Evolutionary conservation across 2,888 invertebrate genomes (phyloP), one percentile per base, ranked within the genome.

Genomic region (Ephialtes manifestator): DNA sequence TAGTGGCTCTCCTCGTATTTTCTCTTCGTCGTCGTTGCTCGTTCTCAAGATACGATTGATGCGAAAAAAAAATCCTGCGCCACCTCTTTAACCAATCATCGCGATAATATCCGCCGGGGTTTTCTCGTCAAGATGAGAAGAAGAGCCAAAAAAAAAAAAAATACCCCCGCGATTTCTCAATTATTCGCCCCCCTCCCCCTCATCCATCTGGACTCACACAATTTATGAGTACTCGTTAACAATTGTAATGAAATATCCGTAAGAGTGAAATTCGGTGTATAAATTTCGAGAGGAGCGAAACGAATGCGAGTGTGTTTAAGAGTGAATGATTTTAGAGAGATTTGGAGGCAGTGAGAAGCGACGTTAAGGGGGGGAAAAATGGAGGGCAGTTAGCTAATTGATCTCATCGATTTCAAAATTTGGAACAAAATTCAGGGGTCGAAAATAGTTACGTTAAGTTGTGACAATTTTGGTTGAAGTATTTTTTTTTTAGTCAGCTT

Each of bases 181-280:
- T 58, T 58, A 58, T 70, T 35, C 58, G 13, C 15, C 20, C 24
- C 58, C 63, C 70, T 65, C 53, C 28, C 68, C 53, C 46, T 11
- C 55, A 11, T 10, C 55, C 58, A 10, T 15, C 58, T 28, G 58
- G 15, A 58, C 24, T 80, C 81, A 31, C 63, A 79, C 70, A 51
- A 67, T 48, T 48, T 55, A 68, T 20, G 72, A 70, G 60, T 60
- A 79, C 71, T 81, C 78, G 71, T 85, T 88, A 84, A 86, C 84
- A 81, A 86, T 71, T 88, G 86, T 86, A 83, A 87, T 80, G 85
- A 87, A 63, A 86, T 85, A 87, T 88, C 43, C 71, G 83, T 75
- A 85, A 87, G 85, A 88, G 80, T 83, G 83, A 78, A 78, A 77
- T 79, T 84, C 75, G 70, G 70, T 86, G 83, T 85, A 86, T 86